Conservation (phyloP, 2,797 vertebrate species). For the Ciconia nigra region DNA sequence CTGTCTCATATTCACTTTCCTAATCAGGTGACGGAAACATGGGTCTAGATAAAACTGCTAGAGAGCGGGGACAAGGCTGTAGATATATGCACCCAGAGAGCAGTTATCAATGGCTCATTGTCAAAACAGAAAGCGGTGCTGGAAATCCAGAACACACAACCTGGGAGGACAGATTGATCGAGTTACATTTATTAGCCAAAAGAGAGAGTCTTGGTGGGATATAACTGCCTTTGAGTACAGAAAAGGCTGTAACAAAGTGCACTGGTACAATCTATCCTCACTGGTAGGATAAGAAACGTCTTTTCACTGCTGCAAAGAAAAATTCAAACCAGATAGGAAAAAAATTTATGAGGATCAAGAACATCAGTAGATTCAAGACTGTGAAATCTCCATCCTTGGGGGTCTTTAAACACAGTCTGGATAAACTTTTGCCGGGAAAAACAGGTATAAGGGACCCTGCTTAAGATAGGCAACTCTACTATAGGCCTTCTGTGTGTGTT, state of each 20-base stretch:
- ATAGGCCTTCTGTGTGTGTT: neutral
- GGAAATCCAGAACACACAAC: neutral
- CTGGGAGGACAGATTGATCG: conserved; percentile 10
- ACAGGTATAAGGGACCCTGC: neutral
- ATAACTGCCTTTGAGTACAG: neutral
- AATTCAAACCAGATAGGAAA: neutral
- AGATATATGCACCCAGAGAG: conserved; percentile 25
- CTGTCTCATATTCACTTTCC: conserved; percentile 25
- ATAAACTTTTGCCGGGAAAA: neutral
- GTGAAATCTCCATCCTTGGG: conserved; percentile 10
- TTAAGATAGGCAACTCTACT: neutral
- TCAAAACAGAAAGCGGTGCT: neutral
- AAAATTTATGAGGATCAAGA: neutral
- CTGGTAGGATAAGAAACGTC: neutral
- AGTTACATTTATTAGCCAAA: conserved; percentile 47
- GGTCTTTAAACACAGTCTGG: conserved; percentile 12
- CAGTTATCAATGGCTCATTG: conserved; percentile 54
- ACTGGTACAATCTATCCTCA: neutral
- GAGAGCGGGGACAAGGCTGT: neutral
- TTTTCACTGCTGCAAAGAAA: neutral
- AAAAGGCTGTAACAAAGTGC: neutral
- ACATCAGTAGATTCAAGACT: neutral
- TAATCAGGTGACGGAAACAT: conserved; percentile 61
- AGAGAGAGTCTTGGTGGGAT: conserved; percentile 14
- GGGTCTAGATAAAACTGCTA: conserved; percentile 34